Base-by-base conservation (phyloP, 2,797 vertebrate species). In the Poecilia picta region DNA sequence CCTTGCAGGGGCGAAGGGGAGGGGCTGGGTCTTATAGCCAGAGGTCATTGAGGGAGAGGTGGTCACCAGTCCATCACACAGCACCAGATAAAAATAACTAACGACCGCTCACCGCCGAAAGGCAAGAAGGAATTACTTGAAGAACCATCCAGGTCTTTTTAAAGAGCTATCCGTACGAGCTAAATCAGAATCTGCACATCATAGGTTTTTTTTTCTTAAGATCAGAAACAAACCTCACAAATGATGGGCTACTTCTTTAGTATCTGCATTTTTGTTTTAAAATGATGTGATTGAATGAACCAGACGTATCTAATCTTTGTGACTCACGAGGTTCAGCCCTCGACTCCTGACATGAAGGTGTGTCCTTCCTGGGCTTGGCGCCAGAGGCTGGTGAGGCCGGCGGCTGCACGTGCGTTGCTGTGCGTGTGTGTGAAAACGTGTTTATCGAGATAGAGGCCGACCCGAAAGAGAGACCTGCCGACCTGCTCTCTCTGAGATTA, bases 401-500 rank as follows among this genome's bases (percentile, higher is more conserved):
- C 0, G 70, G 4, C 45, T 72, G 39, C 11, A 57, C 43, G 73
- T 66, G 25, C 68, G 2, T 77, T 23, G 12, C 7, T 8, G 20
- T 23, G 20, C 1, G 20, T 64, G 36, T 20, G 4, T 74, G 12
- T 64, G 18, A 59, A 28, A 46, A 77, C 28, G 73, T 57, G 79
- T 64, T 78, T 66, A 51, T 46, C 70, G 77, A 87, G 76, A 74
- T 36, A 79, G 57, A 80, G 77, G 72, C 66, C 72, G 81, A 78
- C 47, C 41, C 82, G 20, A 85, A 72, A 84, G 75, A 83, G 80
- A 85, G 77, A 86, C 72, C 70, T 74, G 79, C 80, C 36, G 73
- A 81, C 79, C 83, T 93, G 89, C 88, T 85, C 90, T 92, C 87
- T 85, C 85, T 79, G 88, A 93, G 93, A 95, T 94, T 91, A 93